A percentile compares a stretch with the other conserved stretches of the same genome.
Evolutionary conservation across 1,140 invertebrate genomes (phyloP).

Genomic region (Psilanteris sp.): DNA sequence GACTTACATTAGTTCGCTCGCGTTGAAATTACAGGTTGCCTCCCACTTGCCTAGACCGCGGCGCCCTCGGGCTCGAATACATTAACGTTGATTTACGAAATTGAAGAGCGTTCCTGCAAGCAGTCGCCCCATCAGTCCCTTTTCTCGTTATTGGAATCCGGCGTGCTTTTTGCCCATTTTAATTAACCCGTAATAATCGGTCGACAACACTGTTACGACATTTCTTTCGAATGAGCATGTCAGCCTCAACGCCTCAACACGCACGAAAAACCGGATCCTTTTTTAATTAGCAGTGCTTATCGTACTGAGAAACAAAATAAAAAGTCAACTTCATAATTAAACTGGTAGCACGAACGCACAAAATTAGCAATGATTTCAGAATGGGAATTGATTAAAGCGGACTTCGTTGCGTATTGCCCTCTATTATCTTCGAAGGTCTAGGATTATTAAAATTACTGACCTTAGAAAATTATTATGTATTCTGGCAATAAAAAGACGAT

Average conservation of each 20-base stretch:
- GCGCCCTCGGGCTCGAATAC: conserved; percentile 69
- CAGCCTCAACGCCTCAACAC: conserved; percentile 23
- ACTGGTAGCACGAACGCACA: conserved; percentile 39
- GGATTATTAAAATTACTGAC: conserved; percentile 39
- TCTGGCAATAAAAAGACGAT: conserved; percentile 12
- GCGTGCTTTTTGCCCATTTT: conserved; percentile 56
- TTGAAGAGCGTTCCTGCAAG: conserved; percentile 54
- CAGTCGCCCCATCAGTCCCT: conserved; percentile 9
- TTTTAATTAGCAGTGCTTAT: conserved; percentile 53
- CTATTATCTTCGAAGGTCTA: conserved; percentile 19
- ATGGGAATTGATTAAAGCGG: conserved; percentile 27
- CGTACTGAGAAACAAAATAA: conserved; percentile 44
- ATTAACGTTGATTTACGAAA: conserved; percentile 75
- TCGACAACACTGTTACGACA: conserved; percentile 56
- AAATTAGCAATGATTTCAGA: conserved; percentile 33
- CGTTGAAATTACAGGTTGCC: conserved; percentile 77
- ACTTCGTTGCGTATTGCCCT: neutral
- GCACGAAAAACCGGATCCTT: conserved; percentile 40
- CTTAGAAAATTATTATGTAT: conserved; percentile 17
- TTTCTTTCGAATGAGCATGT: conserved; percentile 28
- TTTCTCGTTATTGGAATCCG: conserved; percentile 57
- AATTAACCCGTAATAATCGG: conserved; percentile 62
- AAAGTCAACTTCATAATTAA: conserved; percentile 36
- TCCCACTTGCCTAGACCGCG: conserved; percentile 66
- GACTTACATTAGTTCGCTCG: conserved; percentile 71